Percentiles rank a stretch among this genome's conserved stretches.
Conservation (phyloP, 2,888 invertebrate genomes). For the Anthophora plumipes region DNA sequence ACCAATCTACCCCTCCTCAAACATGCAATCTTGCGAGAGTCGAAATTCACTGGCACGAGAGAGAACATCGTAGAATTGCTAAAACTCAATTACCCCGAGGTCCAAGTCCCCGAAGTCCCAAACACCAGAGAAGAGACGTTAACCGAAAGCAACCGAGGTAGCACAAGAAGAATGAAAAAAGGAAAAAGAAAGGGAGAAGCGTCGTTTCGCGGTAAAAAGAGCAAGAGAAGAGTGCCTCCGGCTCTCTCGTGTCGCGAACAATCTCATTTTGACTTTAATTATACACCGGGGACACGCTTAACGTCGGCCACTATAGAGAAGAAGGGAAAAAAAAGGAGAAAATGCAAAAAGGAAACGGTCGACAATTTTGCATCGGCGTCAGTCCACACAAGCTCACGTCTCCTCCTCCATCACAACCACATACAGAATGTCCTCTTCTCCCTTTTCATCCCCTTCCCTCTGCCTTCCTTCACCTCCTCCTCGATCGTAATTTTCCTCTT, state of each 20-base stretch:
- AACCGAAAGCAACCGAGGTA: not conserved
- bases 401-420: conserved; percentile 28
- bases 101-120: no score
- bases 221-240: not conserved
- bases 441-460: conserved; percentile 28
- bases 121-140: no score
- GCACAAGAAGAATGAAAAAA: not conserved
- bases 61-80: no score
- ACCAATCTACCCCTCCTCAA: no score
- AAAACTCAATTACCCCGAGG: no score
- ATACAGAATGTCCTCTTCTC: conserved; percentile 16
- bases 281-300: conserved; percentile 74
- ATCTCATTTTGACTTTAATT: conserved; percentile 80
- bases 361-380: conserved; percentile 75
- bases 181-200: conserved; percentile 6
- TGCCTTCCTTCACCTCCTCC: no score
- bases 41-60: no score
- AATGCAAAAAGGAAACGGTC: conserved; percentile 47
- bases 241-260: conserved; percentile 71
- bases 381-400: conserved; percentile 76
- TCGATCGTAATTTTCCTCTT: conserved; percentile 36
- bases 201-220: conserved; percentile 8
- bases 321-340: conserved; percentile 45
- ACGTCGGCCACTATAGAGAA: conserved; percentile 45
- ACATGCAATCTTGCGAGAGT: no score